These are phyloP conservation scores for Clarias fuscus DNA, from an alignment of 2,797 vertebrate genomes.

Conservation along the genomic window DNA sequence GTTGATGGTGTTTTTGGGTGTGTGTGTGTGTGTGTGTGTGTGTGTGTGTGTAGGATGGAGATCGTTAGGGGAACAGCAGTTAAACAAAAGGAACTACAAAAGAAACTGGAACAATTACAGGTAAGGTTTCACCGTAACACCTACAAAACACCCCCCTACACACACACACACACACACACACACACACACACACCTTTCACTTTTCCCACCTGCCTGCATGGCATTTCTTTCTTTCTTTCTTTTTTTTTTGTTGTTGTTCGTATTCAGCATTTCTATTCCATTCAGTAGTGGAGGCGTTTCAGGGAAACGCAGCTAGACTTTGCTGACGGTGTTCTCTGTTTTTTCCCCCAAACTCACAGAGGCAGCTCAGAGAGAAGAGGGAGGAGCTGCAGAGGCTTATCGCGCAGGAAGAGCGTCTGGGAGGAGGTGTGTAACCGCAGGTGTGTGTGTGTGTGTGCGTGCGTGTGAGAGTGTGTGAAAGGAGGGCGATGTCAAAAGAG, in stretches of 20 bases:
- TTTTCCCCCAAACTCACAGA: constrained; percentile 62
- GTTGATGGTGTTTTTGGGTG: too few species aligned
- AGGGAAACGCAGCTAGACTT: constrained; percentile 15
- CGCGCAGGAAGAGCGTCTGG: constrained; percentile 72
- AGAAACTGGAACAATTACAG: constrained; percentile 75
- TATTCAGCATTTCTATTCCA: background rate
- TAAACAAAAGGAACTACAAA: constrained; percentile 76
- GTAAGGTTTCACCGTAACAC: constrained; percentile 57
- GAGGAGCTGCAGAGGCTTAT: constrained; percentile 72
- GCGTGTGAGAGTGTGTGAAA: background rate
- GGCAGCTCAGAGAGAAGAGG: constrained; percentile 72
- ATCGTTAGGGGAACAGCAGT: constrained; percentile 72
- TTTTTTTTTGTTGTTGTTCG: background rate
- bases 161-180: background rate
- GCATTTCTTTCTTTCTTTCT: too few species aligned
- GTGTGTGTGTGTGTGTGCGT: constrained; percentile 9
- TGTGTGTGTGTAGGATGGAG: constrained; percentile 70
- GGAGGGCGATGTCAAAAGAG: background rate
- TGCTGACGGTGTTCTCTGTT: constrained; percentile 17
- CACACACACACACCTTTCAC: background rate
- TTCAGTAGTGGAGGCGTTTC: constrained; percentile 20
- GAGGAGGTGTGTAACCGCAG: constrained; percentile 66
- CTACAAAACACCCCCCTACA: background rate
- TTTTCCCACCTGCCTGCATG: background rate
- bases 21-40: background rate